Conservation (phyloP, 2,888 invertebrate genomes). For the Ariolimax columbianus region DNA sequence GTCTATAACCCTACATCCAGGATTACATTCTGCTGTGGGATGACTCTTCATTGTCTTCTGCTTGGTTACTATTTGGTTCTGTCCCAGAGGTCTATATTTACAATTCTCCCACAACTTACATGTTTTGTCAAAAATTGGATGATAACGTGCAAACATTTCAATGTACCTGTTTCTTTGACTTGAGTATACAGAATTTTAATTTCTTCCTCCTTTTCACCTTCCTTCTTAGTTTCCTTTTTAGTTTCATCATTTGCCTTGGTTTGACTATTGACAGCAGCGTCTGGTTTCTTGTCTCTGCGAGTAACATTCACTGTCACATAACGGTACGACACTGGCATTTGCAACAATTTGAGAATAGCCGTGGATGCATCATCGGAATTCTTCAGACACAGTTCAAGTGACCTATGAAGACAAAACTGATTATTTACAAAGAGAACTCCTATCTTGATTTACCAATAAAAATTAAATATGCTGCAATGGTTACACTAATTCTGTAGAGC, state of each 20-base stretch:
- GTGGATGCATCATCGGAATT: constrained; percentile 28
- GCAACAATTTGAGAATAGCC: constrained; percentile 35
- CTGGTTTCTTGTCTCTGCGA: constrained; percentile 17
- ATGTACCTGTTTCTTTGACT: constrained; percentile 45
- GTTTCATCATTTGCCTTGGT: not conserved
- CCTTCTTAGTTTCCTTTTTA: constrained; percentile 10
- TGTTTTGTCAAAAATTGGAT: not conserved
- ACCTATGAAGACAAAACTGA: constrained; percentile 18
- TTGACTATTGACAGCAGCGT: not conserved
- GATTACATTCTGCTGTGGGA: no score
- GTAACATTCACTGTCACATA: constrained; percentile 44
- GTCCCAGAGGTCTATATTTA: not conserved
- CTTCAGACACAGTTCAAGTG: constrained; percentile 38
- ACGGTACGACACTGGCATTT: constrained; percentile 36
- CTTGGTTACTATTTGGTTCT: not conserved
- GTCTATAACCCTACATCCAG: no score
- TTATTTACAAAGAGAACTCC: not conserved
- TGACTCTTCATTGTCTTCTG: no score
- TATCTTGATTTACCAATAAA: not conserved
- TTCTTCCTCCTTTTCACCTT: constrained; percentile 11
- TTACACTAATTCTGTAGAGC: not conserved
- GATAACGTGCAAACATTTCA: not conserved
- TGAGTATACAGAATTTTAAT: constrained; percentile 34
- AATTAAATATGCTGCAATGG: not conserved
- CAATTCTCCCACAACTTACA: not conserved